Evolutionary conservation across 2,113 vertebrate genomes (phyloP).

Genomic region (Andinoacara biseriatus): DNA sequence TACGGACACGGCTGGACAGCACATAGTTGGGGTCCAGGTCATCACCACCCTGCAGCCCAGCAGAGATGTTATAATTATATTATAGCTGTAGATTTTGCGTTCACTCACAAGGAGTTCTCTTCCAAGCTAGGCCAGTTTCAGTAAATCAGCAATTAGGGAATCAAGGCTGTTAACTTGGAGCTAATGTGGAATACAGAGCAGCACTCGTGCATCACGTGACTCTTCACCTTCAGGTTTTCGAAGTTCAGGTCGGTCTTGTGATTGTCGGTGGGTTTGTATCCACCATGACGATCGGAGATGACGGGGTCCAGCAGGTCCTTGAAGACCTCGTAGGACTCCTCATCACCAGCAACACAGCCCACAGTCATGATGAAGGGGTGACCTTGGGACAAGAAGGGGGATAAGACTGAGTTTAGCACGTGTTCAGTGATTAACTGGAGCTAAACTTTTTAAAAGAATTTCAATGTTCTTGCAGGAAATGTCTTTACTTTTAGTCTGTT

Average conservation of each 20-base stretch:
- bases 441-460: too few relatives aligned
- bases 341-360: slow-evolving; percentile 91
- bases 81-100: neutral
- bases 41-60: slow-evolving; percentile 84
- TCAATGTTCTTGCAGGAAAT: neutral
- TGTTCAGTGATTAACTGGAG: too few relatives aligned
- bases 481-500: neutral
- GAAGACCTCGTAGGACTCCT: slow-evolving; percentile 88
- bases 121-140: neutral
- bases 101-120: neutral
- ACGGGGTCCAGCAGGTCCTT: slow-evolving; percentile 91
- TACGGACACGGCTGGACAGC: slow-evolving; percentile 90
- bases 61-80: neutral
- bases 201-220: neutral
- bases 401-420: neutral
- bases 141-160: neutral
- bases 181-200: neutral
- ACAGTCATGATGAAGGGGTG: slow-evolving; percentile 98
- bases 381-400: slow-evolving; percentile 69
- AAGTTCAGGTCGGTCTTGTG: slow-evolving; percentile 93
- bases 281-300: slow-evolving; percentile 91
- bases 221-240: slow-evolving; percentile 90
- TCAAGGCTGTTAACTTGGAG: neutral
- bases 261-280: slow-evolving; percentile 94
- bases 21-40: slow-evolving; percentile 94